These are phyloP conservation scores for Toxotes chatareus DNA, from an alignment of 2,113 vertebrate species.

Conservation along the genomic window DNA sequence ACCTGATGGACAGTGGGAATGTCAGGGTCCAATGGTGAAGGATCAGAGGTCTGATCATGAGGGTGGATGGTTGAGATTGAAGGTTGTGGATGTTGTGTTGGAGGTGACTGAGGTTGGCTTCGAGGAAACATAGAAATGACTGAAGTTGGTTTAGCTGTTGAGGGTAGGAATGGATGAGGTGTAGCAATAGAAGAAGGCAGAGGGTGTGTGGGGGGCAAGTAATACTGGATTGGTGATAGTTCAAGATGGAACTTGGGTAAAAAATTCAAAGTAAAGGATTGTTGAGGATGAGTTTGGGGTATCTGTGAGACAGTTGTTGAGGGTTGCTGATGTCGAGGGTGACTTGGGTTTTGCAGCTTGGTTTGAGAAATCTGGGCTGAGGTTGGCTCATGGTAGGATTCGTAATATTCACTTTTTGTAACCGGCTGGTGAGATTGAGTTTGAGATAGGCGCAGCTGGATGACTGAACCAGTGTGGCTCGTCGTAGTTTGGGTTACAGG, in stretches of 20 bases:
- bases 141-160: neutral
- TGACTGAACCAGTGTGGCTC: neutral
- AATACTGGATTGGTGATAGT: conserved; percentile 17
- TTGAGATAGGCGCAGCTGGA: neutral
- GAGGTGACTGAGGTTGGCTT: conserved; percentile 14
- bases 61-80: conserved; percentile 22
- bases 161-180: neutral
- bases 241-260: conserved; percentile 50
- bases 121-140: conserved; percentile 7
- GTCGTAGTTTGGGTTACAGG: neutral
- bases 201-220: conserved; percentile 15
- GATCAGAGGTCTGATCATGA: neutral
- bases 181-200: conserved; percentile 2
- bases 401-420: neutral
- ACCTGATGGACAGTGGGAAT: conserved; percentile 24
- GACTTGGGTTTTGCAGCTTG: neutral
- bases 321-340: neutral
- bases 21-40: conserved; percentile 10
- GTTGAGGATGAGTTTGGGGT: conserved; percentile 15
- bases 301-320: conserved; percentile 1
- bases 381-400: neutral
- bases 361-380: conserved; percentile 30
- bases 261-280: conserved; percentile 16
- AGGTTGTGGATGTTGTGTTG: conserved; percentile 15
- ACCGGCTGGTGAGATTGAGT: neutral